These are phyloP conservation scores for Oreochromis niloticus DNA, from an alignment of 2,113 vertebrate species.

Conservation along the genomic window DNA sequence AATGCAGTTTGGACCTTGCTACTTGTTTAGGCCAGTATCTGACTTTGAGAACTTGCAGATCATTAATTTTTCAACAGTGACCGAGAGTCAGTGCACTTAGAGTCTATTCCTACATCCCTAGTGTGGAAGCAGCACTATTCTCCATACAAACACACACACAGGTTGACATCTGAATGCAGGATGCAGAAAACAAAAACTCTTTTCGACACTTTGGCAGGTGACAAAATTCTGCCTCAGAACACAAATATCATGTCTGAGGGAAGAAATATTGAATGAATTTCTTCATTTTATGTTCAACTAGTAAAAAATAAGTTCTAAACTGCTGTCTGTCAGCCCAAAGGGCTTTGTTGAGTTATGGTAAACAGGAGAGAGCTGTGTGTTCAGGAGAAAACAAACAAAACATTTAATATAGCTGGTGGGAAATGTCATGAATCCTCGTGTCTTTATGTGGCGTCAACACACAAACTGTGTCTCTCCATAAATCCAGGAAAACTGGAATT, in stretches of 20 bases:
- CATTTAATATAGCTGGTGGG: constrained; percentile 9
- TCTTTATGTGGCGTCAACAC: not conserved
- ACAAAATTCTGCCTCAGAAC: not conserved
- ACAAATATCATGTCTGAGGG: not conserved
- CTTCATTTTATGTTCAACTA: not conserved
- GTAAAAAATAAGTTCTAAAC: not conserved
- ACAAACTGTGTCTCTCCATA: not conserved
- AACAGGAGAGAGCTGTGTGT: constrained; percentile 21
- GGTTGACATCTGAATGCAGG: not conserved
- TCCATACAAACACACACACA: not conserved
- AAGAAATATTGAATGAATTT: not conserved
- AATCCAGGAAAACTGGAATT: not conserved
- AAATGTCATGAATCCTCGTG: not conserved
- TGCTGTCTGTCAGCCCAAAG: constrained; percentile 10
- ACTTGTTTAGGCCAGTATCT: not conserved
- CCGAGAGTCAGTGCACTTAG: not conserved
- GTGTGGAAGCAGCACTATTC: not conserved
- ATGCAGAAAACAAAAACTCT: not conserved
- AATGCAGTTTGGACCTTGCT: not conserved
- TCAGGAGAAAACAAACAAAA: constrained; percentile 27
- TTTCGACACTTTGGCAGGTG: not conserved
- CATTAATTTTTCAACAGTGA: not conserved
- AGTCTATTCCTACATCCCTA: not conserved
- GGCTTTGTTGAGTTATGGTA: constrained; percentile 22
- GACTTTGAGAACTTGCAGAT: not conserved